phyloP scores from a whole-genome alignment of 2,113 vertebrate species.

The Tretioscincus oriximinensis region DNA sequence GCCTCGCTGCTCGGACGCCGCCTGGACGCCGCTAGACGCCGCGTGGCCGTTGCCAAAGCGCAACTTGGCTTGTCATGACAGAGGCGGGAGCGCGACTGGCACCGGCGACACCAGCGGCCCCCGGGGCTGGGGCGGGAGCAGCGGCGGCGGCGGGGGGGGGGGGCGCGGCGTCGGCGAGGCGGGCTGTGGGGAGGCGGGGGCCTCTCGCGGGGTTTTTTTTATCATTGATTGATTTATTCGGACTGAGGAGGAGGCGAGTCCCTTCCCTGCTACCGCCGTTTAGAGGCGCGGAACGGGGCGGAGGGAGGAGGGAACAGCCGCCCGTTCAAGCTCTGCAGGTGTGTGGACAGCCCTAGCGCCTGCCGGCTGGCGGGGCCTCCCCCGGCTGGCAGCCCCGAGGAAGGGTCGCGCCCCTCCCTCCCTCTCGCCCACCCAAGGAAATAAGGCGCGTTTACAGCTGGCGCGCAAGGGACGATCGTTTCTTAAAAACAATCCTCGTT shows the following conservation, averaged over 20 bases:
- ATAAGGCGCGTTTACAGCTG: background rate
- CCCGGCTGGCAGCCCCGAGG: background rate
- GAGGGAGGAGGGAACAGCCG: background rate
- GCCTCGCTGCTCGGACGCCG: no score
- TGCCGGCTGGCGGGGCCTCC: no score
- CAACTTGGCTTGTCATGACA: background rate
- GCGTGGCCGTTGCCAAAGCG: background rate
- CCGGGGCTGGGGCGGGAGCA: constrained; percentile 9
- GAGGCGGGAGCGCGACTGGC: background rate
- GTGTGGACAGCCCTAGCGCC: background rate
- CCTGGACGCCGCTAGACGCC: background rate
- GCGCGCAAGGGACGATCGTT: no score
- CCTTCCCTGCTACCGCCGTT: constrained; percentile 10
- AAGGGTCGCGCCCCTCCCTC: background rate
- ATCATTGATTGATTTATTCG: background rate
- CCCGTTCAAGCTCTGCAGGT: constrained; percentile 5
- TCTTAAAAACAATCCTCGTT: background rate
- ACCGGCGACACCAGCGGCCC: background rate
- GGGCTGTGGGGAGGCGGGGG: background rate
- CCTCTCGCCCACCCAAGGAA: background rate
- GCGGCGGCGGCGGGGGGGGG: background rate
- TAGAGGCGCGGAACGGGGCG: background rate
- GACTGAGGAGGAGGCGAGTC: constrained; percentile 17
- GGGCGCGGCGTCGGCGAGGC: background rate
- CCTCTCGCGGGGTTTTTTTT: background rate